Base-by-base conservation (phyloP, 2,797 vertebrate species). In the Rhynchonycteris naso region DNA sequence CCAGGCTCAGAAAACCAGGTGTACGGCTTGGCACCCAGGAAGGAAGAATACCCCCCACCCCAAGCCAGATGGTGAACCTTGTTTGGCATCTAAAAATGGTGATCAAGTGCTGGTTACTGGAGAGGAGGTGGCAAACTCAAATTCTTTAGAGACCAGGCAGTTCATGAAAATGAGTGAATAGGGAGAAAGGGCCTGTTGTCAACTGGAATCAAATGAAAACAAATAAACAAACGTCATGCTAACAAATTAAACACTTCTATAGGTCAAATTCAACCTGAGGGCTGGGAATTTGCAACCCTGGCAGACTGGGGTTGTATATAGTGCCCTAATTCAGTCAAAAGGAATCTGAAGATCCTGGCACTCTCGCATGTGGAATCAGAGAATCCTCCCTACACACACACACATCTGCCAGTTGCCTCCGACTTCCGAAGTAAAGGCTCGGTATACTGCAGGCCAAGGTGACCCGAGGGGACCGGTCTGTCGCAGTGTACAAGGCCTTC, bases 1-100 rank as follows among this genome's bases (percentile, higher is more conserved):
- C n/a, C 52, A 18, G 78, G 80, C 89, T 90, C 94, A 96, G 84
- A 28, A 91, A 89, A 76, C 56, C 92, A 93, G 93, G 81, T 94
- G 91, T n/a, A 21, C 38, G 68, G 54, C 58, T 89, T 75, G 66
- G 81, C 71, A 78, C n/a, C 21, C 1, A 4, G 56, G 33, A 94
- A 91, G 58, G 66, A 94, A 56, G 58, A 91, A 85, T 78, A 78
- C 43, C 91, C 68, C 54, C 89, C 58, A 56, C 52, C 47, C 54
- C 18, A 80, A 88, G 52, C 79, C 90, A 97, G 92, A 81, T 93
- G 93, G 90, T 54, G 54, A 86, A 79, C 58, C 38, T 82, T 74
- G 24, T 84, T 94, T 78, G 54, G 79, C 56, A 74, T 90, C 88
- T 91, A 95, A 94, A 96, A 95, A 68, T 82, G 83, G 50, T 19